Evolutionary conservation across 2,888 invertebrate genomes (phyloP).

Genomic region (Chalcosyrphus nemorum): DNA sequence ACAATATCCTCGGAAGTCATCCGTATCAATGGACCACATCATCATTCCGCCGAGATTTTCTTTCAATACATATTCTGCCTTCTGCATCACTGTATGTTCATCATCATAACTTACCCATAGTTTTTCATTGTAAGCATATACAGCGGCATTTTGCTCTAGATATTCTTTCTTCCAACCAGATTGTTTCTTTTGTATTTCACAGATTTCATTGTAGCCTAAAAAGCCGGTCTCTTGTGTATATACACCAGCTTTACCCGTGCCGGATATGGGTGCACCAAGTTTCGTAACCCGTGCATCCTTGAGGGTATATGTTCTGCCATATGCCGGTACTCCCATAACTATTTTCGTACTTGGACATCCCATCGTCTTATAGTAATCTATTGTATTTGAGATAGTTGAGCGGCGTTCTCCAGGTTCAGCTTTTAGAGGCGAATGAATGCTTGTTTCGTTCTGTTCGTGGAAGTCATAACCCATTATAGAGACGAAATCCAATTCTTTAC

Average conservation of each 20-base stretch:
- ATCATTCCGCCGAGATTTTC: conserved; percentile 82
- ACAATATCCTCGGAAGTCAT: conserved; percentile 82
- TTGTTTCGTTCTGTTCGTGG: conserved; percentile 78
- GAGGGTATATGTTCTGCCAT: conserved; percentile 81
- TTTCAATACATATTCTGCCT: conserved; percentile 79
- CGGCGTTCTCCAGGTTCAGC: conserved; percentile 64
- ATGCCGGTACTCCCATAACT: conserved; percentile 82
- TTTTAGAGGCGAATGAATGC: conserved; percentile 81
- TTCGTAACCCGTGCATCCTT: conserved; percentile 77
- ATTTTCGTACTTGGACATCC: conserved; percentile 80
- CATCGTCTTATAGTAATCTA: conserved; percentile 79
- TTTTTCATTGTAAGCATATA: conserved; percentile 79
- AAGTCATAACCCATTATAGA: conserved; percentile 84
- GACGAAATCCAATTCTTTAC: conserved; percentile 82
- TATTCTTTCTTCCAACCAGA: conserved; percentile 77
- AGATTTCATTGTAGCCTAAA: conserved; percentile 76
- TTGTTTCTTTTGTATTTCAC: conserved; percentile 70
- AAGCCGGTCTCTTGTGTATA: conserved; percentile 75
- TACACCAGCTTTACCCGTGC: conserved; percentile 74
- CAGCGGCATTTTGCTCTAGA: conserved; percentile 76
- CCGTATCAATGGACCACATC: conserved; percentile 84
- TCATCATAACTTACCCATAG: conserved; percentile 82
- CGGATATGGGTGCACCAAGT: conserved; percentile 76
- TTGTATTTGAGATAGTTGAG: conserved; percentile 73
- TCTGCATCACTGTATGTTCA: conserved; percentile 77